A percentile compares a stretch with the other conserved stretches of the same genome.
These are phyloP conservation scores for Ceratoteleas bidentatus DNA, from an alignment of 1,140 invertebrate species.

Conservation along the genomic window DNA sequence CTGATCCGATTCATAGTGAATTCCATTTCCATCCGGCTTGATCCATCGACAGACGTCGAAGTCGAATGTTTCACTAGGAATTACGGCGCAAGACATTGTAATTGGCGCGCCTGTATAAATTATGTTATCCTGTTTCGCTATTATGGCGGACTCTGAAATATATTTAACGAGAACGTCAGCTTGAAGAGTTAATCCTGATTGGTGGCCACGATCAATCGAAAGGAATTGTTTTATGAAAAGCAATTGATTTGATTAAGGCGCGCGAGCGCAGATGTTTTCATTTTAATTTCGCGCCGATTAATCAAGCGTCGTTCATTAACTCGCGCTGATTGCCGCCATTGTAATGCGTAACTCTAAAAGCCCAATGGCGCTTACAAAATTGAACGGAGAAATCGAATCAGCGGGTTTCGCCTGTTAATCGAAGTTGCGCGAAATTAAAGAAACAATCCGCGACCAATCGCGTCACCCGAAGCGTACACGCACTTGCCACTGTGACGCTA, in stretches of 20 bases:
- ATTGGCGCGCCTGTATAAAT: constrained; percentile 52
- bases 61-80: constrained; percentile 51
- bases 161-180: constrained; percentile 37
- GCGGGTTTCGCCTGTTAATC: no score
- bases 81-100: constrained; percentile 52
- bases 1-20: constrained; percentile 52
- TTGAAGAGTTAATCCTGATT: constrained; percentile 45
- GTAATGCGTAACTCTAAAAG: not conserved
- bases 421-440: not conserved
- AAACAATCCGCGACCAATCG: not conserved
- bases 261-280: constrained; percentile 5
- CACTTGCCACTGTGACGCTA: constrained; percentile 27
- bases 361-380: not conserved
- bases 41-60: constrained; percentile 57
- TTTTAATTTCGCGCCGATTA: constrained; percentile 11
- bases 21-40: constrained; percentile 56
- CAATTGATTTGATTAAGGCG: constrained; percentile 12
- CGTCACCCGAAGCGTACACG: not conserved
- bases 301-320: not conserved
- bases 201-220: constrained; percentile 32
- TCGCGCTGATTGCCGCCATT: not conserved
- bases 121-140: constrained; percentile 43
- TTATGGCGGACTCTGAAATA: constrained; percentile 43
- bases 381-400: not conserved
- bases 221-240: constrained; percentile 28